Evolutionary conservation across 2,113 vertebrate genomes (phyloP).

Genomic region (Rhinolophus ferrumequinum): DNA sequence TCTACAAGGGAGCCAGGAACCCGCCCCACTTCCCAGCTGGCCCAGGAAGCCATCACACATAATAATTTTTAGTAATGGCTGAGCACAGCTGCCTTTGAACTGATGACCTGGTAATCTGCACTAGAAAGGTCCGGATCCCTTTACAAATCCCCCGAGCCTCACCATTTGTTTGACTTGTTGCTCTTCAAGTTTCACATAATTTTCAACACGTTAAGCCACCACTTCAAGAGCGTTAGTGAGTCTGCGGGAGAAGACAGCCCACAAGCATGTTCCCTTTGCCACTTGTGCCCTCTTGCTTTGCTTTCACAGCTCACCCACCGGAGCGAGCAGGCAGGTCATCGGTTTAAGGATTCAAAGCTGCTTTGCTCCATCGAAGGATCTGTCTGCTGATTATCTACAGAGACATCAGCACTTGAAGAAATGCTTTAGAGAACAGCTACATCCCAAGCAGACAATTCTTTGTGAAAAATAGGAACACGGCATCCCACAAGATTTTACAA

Average conservation of each 20-base stretch:
- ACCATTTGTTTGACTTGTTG: slow-evolving; percentile 33
- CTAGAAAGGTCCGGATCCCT: slow-evolving; percentile 43
- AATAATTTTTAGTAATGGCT: not conserved
- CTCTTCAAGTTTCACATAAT: slow-evolving; percentile 47
- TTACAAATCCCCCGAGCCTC: slow-evolving; percentile 52
- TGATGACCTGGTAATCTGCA: not conserved
- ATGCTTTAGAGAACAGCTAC: not conserved
- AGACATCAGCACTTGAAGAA: slow-evolving; percentile 7
- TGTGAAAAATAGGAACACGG: not conserved
- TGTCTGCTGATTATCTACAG: not conserved
- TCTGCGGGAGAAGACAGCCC: not conserved
- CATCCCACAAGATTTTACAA: slow-evolving; percentile 20
- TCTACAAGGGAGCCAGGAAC: not conserved
- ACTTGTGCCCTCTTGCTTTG: not conserved
- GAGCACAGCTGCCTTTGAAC: slow-evolving; percentile 68
- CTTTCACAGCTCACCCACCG: not conserved
- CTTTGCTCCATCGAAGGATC: not conserved
- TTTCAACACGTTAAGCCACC: slow-evolving; percentile 39
- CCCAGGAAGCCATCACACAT: not conserved
- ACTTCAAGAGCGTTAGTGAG: slow-evolving; percentile 2
- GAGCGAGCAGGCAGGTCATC: not conserved
- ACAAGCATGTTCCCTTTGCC: not conserved
- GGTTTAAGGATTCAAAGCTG: not conserved
- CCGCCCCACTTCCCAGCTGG: not conserved
- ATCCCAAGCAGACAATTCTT: not conserved